Evolutionary conservation across 2,113 vertebrate genomes (phyloP).

Genomic region (Cryptotis parvus): DNA sequence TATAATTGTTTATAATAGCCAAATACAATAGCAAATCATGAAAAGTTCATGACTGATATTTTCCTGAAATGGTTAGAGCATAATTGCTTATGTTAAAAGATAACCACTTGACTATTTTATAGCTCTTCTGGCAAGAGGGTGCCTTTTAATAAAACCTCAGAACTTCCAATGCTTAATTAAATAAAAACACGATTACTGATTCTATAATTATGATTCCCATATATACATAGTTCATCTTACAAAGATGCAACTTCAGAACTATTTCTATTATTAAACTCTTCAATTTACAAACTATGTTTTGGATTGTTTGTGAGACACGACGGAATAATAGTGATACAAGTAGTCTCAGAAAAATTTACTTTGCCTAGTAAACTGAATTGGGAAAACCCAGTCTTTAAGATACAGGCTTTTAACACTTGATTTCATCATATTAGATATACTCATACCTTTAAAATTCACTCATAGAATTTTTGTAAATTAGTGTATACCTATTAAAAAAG

Average conservation of each 20-base stretch:
- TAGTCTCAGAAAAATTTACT: not conserved
- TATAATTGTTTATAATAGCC: slow-evolving; percentile 11
- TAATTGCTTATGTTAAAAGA: slow-evolving; percentile 37
- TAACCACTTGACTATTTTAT: not conserved
- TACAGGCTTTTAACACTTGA: not conserved
- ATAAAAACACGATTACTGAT: not conserved
- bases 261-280: slow-evolving; percentile 13
- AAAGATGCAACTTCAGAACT: slow-evolving; percentile 22
- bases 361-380: not conserved
- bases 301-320: slow-evolving; percentile 18
- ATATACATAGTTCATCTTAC: not conserved
- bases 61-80: not conserved
- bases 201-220: slow-evolving; percentile 43
- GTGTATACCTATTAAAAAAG: not conserved
- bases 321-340: slow-evolving; percentile 37
- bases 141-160: not conserved
- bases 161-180: slow-evolving; percentile 8
- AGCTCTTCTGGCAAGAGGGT: not conserved
- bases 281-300: slow-evolving; percentile 22
- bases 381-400: not conserved
- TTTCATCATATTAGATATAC: not conserved
- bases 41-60: not conserved
- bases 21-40: slow-evolving; percentile 8
- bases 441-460: not conserved
- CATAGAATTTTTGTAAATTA: not conserved